These are phyloP conservation scores for Sanderia malayensis DNA, from an alignment of 30 jellyfish, hydroid and myxozoan species.

Conservation along the genomic window DNA sequence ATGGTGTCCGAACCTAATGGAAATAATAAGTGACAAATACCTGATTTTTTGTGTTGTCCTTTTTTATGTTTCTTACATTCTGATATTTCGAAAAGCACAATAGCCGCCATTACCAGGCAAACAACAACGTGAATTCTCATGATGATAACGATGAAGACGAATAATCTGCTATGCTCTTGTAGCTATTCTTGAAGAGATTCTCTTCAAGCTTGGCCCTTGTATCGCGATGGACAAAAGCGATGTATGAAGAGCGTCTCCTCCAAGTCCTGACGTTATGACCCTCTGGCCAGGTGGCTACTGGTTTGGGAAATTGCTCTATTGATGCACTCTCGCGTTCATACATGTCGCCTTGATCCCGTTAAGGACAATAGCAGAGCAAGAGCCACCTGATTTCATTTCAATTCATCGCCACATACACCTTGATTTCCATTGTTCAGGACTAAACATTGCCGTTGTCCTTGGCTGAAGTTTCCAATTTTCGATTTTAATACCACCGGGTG, in stretches of 20 bases:
- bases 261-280: slow-evolving; percentile 65
- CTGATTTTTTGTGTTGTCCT: slow-evolving; percentile 57
- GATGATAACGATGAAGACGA: too few relatives aligned
- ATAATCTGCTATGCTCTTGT: too few relatives aligned
- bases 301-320: slow-evolving; percentile 40
- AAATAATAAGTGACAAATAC: too few relatives aligned
- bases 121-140: background rate
- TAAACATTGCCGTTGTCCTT: background rate
- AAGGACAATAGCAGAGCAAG: slow-evolving; percentile 11
- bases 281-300: slow-evolving; percentile 66
- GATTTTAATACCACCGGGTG: too few relatives aligned
- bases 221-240: too few relatives aligned
- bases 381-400: slow-evolving; percentile 27
- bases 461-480: too few relatives aligned
- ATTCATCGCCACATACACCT: background rate
- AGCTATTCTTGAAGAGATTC: too few relatives aligned
- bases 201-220: too few relatives aligned
- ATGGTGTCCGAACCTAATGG: too few relatives aligned
- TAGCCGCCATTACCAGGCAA: slow-evolving; percentile 8
- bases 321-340: slow-evolving; percentile 39
- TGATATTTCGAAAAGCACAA: slow-evolving; percentile 6
- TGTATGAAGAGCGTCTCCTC: background rate
- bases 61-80: slow-evolving; percentile 43
- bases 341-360: slow-evolving; percentile 5
- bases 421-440: background rate